Conservation (phyloP, 2,113 vertebrate genomes). For the Australoheros scitulus region DNA sequence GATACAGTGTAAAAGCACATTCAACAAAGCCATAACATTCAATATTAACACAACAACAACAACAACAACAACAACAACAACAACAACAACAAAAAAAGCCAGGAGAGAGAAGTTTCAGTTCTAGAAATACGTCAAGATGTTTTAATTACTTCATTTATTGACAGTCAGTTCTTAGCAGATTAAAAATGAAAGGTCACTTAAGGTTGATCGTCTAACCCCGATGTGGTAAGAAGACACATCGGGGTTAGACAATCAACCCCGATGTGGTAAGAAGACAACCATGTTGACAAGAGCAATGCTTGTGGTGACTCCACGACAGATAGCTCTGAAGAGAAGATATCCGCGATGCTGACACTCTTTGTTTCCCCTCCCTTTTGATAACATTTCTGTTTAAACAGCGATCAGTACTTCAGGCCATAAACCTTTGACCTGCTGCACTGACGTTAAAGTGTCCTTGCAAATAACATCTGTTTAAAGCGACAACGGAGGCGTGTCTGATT, state of each 20-base stretch:
- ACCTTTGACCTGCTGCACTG: background rate
- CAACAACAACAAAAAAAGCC: background rate
- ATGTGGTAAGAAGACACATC: background rate
- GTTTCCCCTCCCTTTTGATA: background rate
- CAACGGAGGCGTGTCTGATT: slow-evolving; percentile 27
- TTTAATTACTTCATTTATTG: background rate
- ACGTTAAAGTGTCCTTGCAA: slow-evolving; percentile 19
- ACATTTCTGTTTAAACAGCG: background rate
- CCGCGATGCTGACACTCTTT: background rate
- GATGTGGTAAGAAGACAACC: background rate
- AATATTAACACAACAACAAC: background rate
- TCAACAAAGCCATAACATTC: background rate
- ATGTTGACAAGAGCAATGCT: background rate
- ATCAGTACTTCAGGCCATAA: background rate
- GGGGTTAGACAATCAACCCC: too few relatives aligned
- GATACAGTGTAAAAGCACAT: slow-evolving; percentile 8
- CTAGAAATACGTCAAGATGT: background rate
- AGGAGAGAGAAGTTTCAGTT: background rate
- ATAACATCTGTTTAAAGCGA: slow-evolving; percentile 30
- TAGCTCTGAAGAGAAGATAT: background rate
- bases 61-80: too few relatives aligned
- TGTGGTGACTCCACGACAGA: background rate
- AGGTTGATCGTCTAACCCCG: background rate
- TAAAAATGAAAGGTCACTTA: background rate
- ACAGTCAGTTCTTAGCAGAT: background rate